These are phyloP conservation scores for Ornithoptera alexandrae DNA, from an alignment of 2,888 invertebrate species.

Conservation along the genomic window DNA sequence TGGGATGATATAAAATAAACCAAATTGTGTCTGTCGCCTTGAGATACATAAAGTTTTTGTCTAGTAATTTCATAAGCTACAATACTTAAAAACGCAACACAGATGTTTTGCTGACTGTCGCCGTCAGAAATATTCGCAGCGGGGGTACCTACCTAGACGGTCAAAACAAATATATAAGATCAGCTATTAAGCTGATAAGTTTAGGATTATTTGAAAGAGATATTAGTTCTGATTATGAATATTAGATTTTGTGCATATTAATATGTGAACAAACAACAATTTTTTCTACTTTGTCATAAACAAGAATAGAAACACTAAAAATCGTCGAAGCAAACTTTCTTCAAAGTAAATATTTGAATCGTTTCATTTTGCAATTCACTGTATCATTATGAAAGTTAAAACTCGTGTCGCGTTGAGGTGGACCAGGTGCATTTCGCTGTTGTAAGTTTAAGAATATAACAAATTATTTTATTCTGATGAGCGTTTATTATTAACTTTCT, in stretches of 20 bases:
- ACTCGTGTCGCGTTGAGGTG: not conserved
- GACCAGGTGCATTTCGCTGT: not conserved
- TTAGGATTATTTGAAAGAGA: no score
- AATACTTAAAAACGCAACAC: no score
- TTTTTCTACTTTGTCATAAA: not conserved
- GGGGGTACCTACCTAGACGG: no score
- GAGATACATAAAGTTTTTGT: no score
- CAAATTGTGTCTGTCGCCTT: no score
- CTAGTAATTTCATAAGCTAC: no score
- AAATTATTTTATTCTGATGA: not conserved
- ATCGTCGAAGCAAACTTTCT: not conserved
- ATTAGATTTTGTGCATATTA: not conserved
- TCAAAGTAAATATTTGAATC: not conserved
- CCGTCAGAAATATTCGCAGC: no score
- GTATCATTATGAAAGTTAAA: conserved; percentile 4
- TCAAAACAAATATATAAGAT: no score
- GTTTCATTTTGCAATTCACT: conserved; percentile 2
- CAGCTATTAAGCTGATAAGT: no score
- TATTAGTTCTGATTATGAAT: no score
- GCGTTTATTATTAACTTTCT: not conserved
- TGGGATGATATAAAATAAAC: no score
- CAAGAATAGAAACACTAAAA: not conserved
- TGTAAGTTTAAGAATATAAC: not conserved
- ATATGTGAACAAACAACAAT: not conserved
- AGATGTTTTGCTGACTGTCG: no score